Conservation (phyloP, 2,797 vertebrate species). For the Lophius americanus region DNA sequence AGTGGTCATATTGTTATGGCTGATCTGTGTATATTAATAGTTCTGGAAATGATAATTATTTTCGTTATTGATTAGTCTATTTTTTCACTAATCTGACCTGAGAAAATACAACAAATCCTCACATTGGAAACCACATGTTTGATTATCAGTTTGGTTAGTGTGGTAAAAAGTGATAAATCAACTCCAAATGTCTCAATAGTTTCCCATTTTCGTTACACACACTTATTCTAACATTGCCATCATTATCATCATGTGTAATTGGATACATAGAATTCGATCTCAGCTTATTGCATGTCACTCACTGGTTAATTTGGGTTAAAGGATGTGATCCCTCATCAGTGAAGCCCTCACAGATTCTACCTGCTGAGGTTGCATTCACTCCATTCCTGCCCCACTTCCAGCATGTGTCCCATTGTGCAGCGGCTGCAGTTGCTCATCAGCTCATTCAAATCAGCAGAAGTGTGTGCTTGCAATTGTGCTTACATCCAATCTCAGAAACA, state of each 20-base stretch:
- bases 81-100: background rate
- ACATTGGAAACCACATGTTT: background rate
- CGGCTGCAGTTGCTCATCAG: constrained; percentile 22
- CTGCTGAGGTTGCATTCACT: constrained; percentile 16
- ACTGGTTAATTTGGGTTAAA: constrained; percentile 13
- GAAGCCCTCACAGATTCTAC: constrained; percentile 5
- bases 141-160: background rate
- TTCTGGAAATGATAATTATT: too few species aligned
- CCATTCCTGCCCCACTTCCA: background rate
- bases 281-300: constrained; percentile 7
- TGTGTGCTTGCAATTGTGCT: background rate
- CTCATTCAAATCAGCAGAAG: constrained; percentile 19
- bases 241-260: background rate
- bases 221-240: background rate
- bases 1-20: too few species aligned
- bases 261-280: background rate
- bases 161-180: too few species aligned
- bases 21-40: too few species aligned
- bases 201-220: background rate
- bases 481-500: constrained; percentile 6
- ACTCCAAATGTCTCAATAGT: too few species aligned
- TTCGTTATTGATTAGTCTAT: too few species aligned
- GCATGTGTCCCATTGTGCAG: constrained; percentile 19
- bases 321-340: constrained; percentile 16
- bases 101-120: background rate